A percentile compares a stretch with the other conserved stretches of the same genome.
Conservation (phyloP, 2,797 vertebrate genomes). For the Anniella stebbinsi region DNA sequence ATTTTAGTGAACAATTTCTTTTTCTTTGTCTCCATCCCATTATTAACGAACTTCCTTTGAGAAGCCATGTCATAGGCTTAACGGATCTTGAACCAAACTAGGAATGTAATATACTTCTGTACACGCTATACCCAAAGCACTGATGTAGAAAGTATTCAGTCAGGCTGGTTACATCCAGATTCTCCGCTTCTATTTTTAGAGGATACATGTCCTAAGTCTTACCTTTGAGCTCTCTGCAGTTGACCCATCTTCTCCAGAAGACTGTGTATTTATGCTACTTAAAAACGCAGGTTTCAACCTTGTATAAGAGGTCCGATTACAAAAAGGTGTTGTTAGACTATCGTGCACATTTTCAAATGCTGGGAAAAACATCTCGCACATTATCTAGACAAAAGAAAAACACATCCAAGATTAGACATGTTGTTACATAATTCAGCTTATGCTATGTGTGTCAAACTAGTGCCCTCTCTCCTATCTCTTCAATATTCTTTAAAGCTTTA, state of each 20-base stretch:
- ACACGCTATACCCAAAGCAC: not conserved
- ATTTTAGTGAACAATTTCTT: not conserved
- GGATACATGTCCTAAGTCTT: not conserved
- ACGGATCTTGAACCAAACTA: not conserved
- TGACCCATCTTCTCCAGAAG: slow-evolving; percentile 73
- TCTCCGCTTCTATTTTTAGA: slow-evolving; percentile 27
- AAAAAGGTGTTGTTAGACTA: slow-evolving; percentile 80
- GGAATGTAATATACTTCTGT: not conserved
- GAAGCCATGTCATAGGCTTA: not conserved
- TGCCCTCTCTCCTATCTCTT: not conserved
- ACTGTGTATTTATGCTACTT: slow-evolving; percentile 74
- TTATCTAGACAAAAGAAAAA: slow-evolving; percentile 79
- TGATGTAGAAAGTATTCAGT: slow-evolving; percentile 11
- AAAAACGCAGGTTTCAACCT: slow-evolving; percentile 83
- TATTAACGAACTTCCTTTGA: not conserved
- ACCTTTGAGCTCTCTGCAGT: slow-evolving; percentile 80
- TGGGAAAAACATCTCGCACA: slow-evolving; percentile 89
- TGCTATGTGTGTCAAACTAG: not conserved
- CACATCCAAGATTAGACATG: not conserved
- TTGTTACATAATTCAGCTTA: not conserved
- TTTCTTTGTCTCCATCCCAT: not conserved
- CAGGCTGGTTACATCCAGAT: slow-evolving; percentile 27
- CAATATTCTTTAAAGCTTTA: not conserved
- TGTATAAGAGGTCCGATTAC: slow-evolving; percentile 79
- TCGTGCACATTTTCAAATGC: slow-evolving; percentile 85